These are phyloP conservation scores for Lathamus discolor DNA, from an alignment of 2,113 vertebrate species.

Conservation along the genomic window DNA sequence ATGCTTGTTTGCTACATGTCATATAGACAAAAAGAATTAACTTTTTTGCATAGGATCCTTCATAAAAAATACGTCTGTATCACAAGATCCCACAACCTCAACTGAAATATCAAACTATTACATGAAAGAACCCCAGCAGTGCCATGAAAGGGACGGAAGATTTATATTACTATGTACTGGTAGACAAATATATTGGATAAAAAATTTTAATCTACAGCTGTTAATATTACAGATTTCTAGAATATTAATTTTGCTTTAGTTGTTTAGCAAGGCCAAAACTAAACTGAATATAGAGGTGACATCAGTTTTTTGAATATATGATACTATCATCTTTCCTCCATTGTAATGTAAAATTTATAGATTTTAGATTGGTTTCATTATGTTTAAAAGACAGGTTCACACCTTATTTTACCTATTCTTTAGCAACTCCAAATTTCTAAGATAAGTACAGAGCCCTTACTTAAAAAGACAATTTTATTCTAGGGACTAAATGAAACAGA, in stretches of 20 bases:
- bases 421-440: not conserved
- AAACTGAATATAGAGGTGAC: not conserved
- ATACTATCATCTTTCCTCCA: not conserved
- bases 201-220: not conserved
- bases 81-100: not conserved
- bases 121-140: not conserved
- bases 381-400: not conserved
- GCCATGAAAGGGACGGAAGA: not conserved
- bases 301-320: not conserved
- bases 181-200: not conserved
- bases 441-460: not conserved
- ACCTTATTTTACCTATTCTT: not conserved
- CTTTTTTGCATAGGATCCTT: not conserved
- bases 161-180: not conserved
- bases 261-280: not conserved
- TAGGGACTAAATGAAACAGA: constrained; percentile 46
- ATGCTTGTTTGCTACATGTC: not conserved
- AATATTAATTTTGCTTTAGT: not conserved
- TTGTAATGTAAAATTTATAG: not conserved
- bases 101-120: not conserved
- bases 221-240: not conserved
- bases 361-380: not conserved
- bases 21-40: not conserved
- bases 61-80: not conserved
- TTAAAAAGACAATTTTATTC: constrained; percentile 51